Base-by-base conservation (phyloP, 1,140 invertebrate genomes). In the Drosophila grimshawi region DNA sequence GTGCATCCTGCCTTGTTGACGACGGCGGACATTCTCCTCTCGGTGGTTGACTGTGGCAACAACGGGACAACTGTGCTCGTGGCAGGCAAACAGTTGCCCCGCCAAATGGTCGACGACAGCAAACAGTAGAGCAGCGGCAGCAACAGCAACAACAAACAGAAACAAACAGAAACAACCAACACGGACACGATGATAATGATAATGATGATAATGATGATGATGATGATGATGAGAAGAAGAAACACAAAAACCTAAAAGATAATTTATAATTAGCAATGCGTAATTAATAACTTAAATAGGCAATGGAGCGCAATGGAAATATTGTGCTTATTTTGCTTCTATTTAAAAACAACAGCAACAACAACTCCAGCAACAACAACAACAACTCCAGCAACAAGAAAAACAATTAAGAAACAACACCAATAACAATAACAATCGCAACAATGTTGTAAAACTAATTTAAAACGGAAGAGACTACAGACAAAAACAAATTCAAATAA, bases 201-300 rank as follows among this genome's bases (percentile, higher is more conserved):
- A 19, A 19, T 19, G 19, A 19, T 19, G 19, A 43, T 43, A 10
- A 43, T n/a, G 32, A 48, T 35, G 49, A 32, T n/a, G n/a, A n/a
- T 19, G 19, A 43, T 43, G 39, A 43, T n/a, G 32, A 48, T 35
- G 49, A 32, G 27, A 49, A n/a, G 48, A 72, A 59, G 35, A 59
- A 76, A 69, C 41, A 76, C 53, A 51, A 43, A 53, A 61, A 76
- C 70, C 63, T 68, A 71, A 67, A 83, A 71, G 53, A 79, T 88
- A 83, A 78, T 80, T 80, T 64, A 89, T 88, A 83, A 78, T 88
- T 88, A 88, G 85, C 85, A 80, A 88, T 80, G 77, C 71, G 64
- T 83, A 89, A 83, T 68, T 75, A 64, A 76, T 56, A 71, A 71
- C 60, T 60, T 75, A 46, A 70, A 64, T 64, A 75, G 61, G 48